These are phyloP conservation scores for Wasmannia auropunctata DNA, from an alignment of 1,140 invertebrate species.

Conservation along the genomic window DNA sequence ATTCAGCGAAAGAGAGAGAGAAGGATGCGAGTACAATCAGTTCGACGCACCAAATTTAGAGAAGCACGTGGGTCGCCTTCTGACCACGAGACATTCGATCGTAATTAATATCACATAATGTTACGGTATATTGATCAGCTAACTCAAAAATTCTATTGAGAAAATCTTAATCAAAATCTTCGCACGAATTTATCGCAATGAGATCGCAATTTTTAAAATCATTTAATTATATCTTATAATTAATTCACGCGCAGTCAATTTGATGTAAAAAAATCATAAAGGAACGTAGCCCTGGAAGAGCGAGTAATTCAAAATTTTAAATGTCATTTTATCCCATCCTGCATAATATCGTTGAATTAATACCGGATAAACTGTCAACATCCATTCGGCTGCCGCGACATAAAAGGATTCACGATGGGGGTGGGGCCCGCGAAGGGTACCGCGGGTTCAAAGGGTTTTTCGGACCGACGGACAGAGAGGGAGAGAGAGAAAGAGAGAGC, in stretches of 20 bases:
- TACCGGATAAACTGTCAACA: slow-evolving; percentile 66
- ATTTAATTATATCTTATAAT: not conserved
- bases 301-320: not conserved
- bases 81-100: not conserved
- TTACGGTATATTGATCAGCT: not conserved
- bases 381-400: slow-evolving; percentile 61
- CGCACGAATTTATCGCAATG: not conserved
- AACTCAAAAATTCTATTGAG: not conserved
- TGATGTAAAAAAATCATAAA: not conserved
- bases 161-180: not conserved
- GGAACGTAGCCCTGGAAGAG: not conserved
- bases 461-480: slow-evolving; percentile 47
- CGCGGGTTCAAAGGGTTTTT: slow-evolving; percentile 69
- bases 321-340: not conserved
- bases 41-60: slow-evolving; percentile 35
- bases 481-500: slow-evolving; percentile 64
- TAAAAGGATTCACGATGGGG: slow-evolving; percentile 64
- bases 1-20: slow-evolving; percentile 14
- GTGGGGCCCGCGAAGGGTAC: slow-evolving; percentile 31
- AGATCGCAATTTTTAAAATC: not conserved
- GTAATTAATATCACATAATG: slow-evolving; percentile 8
- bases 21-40: not conserved
- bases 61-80: slow-evolving; percentile 46
- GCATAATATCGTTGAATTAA: slow-evolving; percentile 41
- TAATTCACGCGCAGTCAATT: not conserved